These are phyloP conservation scores for Thymelicus lineola DNA, from an alignment of 2,888 invertebrate species.

Conservation along the genomic window DNA sequence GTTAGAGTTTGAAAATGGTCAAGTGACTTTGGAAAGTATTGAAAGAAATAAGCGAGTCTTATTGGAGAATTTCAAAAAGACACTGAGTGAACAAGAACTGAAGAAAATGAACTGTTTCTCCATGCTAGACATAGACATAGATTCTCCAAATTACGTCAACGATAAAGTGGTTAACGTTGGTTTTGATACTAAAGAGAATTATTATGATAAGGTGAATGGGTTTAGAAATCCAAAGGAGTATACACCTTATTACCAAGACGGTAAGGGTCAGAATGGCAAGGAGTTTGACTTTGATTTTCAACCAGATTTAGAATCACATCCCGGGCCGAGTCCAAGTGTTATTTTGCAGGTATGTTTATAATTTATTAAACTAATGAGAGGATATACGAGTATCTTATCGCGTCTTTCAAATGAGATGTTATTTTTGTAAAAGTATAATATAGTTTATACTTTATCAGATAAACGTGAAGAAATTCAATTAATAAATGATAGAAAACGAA, in stretches of 20 bases:
- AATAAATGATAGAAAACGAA: too few relatives aligned
- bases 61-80: constrained; percentile 57
- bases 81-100: constrained; percentile 55
- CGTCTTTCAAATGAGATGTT: too few relatives aligned
- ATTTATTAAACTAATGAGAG: neutral
- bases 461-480: too few relatives aligned
- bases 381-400: too few relatives aligned
- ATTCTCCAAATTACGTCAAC: constrained; percentile 63
- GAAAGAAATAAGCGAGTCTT: constrained; percentile 71
- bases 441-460: too few relatives aligned
- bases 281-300: constrained; percentile 94
- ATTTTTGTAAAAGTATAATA: too few relatives aligned
- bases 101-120: constrained; percentile 73
- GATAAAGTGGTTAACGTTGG: constrained; percentile 70
- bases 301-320: constrained; percentile 91
- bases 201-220: constrained; percentile 57
- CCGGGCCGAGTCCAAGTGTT: constrained; percentile 97
- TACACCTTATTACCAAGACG: constrained; percentile 65
- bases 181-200: constrained; percentile 65
- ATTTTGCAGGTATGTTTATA: constrained; percentile 89
- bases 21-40: constrained; percentile 66
- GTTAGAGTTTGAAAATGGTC: constrained; percentile 54
- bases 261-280: constrained; percentile 57
- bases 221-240: constrained; percentile 50
- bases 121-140: constrained; percentile 77